Evolutionary conservation across 2,113 vertebrate genomes (phyloP).

Genomic region (Cepphus grylle): DNA sequence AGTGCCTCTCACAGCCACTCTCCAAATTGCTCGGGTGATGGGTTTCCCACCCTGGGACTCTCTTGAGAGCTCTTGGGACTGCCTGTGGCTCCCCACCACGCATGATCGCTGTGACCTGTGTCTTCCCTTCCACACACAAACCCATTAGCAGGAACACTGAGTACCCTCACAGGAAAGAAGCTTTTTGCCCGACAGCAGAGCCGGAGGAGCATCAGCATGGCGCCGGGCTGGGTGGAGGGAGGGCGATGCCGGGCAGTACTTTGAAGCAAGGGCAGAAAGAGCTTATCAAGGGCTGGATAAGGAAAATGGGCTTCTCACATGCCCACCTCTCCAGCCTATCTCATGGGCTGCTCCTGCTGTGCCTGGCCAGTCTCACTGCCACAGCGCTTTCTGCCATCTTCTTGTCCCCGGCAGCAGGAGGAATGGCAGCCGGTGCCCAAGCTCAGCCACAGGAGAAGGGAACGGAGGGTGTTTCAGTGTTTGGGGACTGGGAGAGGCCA

Average conservation of each 20-base stretch:
- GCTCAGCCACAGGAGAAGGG: background rate
- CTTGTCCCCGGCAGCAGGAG: background rate
- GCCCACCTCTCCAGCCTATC: background rate
- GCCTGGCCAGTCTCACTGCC: background rate
- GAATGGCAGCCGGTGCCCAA: background rate
- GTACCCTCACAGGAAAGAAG: background rate
- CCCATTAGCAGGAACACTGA: background rate
- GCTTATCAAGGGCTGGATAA: background rate
- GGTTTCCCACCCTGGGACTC: background rate
- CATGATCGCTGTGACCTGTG: too few relatives aligned
- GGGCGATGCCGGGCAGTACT: rapidly evolving
- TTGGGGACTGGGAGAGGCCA: background rate
- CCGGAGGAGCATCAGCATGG: background rate
- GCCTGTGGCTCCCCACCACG: background rate
- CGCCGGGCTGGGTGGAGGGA: background rate
- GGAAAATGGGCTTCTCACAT: background rate
- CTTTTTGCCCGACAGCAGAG: background rate
- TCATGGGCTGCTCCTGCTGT: background rate
- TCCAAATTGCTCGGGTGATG: rapidly evolving
- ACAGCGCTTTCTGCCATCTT: background rate
- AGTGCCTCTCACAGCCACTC: background rate
- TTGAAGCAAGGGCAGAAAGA: background rate
- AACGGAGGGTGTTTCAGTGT: background rate
- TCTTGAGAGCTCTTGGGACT: background rate
- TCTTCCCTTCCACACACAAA: background rate